Conservation (phyloP, 2,113 vertebrate genomes). For the Carassius carassius region DNA sequence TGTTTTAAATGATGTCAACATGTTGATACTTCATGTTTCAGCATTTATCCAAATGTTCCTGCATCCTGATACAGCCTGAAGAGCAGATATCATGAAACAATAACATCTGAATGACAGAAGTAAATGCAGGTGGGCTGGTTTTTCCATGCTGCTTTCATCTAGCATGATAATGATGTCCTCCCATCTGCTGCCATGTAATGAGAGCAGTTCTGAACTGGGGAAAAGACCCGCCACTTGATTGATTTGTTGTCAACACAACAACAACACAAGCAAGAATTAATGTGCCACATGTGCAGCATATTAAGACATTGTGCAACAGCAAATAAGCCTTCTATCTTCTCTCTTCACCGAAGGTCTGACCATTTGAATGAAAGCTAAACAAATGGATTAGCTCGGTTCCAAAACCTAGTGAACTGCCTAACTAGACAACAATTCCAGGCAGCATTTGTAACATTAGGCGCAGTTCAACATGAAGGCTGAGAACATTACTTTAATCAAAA, state of each 20-base stretch:
- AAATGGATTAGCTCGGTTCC: not conserved
- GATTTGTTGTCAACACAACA: constrained; percentile 60
- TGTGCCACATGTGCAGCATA: not conserved
- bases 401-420: not conserved
- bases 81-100: constrained; percentile 34
- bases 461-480: not conserved
- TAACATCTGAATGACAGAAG: not conserved
- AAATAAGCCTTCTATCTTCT: not conserved
- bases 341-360: not conserved
- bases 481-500: too few relatives aligned
- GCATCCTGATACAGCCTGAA: not conserved
- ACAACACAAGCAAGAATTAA: constrained; percentile 48
- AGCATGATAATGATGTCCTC: constrained; percentile 57
- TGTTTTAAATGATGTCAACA: not conserved
- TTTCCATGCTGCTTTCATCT: constrained; percentile 20
- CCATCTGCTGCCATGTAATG: constrained; percentile 52
- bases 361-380: not conserved
- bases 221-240: constrained; percentile 49
- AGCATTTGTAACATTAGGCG: not conserved
- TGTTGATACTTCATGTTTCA: not conserved
- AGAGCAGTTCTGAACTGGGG: constrained; percentile 32
- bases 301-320: not conserved
- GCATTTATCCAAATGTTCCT: not conserved
- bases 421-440: not conserved
- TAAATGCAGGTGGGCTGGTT: constrained; percentile 14